Base-by-base conservation (phyloP, 2,113 vertebrate genomes). In the Clarias macrocephalus region DNA sequence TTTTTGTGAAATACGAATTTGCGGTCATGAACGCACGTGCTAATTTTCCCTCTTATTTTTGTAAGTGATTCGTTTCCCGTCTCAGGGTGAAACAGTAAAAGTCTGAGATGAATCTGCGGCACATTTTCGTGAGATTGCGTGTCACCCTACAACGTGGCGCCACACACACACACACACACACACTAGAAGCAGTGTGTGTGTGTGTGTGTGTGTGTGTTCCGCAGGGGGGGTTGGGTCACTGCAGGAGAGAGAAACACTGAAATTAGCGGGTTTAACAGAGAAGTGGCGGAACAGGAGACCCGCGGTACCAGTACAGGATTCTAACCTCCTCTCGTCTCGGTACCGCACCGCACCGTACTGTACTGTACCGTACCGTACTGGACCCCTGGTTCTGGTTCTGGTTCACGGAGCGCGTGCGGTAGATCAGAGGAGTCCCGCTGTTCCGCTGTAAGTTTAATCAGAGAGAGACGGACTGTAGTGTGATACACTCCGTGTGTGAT, bases 81-180 rank as follows among this genome's bases (percentile, higher is more conserved):
- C 18, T 76, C 42, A 23, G 15, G 18, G 18, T 79, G 59, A 80
- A 59, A 11, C 6, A 16, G 9, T 28, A 5, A 59, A 28, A 80
- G 28, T 11, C 16, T 30, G 30, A 30, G 7, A 54, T 6, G 5
- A 79, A 84, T 87, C 33, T 79, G 93, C 93, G 92, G 3, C 28
- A 91, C 93, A 91, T 93, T 95, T 95, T 94, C 92, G 94, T 94
- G 90, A 63, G 82, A 56, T 68, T 88, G 88, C 56, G 85, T 72
- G 84, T 92, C 84, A 86, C 86, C 83, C 90, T 95, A 94, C 94
- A 93, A 96, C 96, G 96, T 96, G 96, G 96, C 96, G 95, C 90
- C 63, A 23, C 62, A 15, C 87, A 85, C 95, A 28, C 60, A 13
- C 86, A 85, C 95, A 23, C 62, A 16, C 87, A n/a, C 57, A 19